Percentiles rank a stretch among this genome's conserved stretches.
phyloP scores from a whole-genome alignment of 2,888 invertebrate genomes.

The Lithophane socia region DNA sequence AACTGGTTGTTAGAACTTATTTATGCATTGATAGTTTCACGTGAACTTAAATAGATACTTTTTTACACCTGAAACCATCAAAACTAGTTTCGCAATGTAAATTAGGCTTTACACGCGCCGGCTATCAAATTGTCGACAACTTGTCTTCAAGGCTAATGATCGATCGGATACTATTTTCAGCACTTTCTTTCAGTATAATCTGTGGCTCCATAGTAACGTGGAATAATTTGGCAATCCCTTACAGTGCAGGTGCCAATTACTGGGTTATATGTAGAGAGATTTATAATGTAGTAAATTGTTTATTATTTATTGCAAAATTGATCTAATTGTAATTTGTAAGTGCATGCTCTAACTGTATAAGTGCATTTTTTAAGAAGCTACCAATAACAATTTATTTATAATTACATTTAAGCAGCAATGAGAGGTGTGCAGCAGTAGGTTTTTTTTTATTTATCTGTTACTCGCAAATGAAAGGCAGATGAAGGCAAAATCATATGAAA shows the following conservation, averaged over 20 bases:
- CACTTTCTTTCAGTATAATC: conserved; percentile 20
- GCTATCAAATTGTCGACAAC: background rate
- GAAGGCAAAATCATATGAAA: background rate
- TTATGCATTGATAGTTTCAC: background rate
- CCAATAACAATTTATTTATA: background rate
- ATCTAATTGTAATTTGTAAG: background rate
- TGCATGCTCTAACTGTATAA: background rate
- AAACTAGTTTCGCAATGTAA: background rate
- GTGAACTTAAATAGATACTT: background rate
- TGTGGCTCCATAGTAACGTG: conserved; percentile 22
- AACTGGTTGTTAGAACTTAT: background rate
- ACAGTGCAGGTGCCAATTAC: conserved; percentile 36
- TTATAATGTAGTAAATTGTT: conserved; percentile 5
- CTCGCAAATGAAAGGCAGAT: background rate
- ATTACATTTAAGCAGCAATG: background rate
- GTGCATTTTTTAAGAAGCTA: background rate
- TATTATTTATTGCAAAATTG: conserved; percentile 7
- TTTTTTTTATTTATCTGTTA: background rate
- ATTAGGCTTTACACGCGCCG: background rate
- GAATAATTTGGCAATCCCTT: conserved; percentile 48
- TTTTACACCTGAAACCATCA: too few species aligned
- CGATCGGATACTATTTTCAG: conserved; percentile 33
- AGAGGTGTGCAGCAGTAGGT: too few species aligned
- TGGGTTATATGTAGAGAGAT: conserved; percentile 12
- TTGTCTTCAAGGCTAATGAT: conserved; percentile 15